phyloP scores from a whole-genome alignment of 2,113 vertebrate species.

The Sebastes fasciatus region DNA sequence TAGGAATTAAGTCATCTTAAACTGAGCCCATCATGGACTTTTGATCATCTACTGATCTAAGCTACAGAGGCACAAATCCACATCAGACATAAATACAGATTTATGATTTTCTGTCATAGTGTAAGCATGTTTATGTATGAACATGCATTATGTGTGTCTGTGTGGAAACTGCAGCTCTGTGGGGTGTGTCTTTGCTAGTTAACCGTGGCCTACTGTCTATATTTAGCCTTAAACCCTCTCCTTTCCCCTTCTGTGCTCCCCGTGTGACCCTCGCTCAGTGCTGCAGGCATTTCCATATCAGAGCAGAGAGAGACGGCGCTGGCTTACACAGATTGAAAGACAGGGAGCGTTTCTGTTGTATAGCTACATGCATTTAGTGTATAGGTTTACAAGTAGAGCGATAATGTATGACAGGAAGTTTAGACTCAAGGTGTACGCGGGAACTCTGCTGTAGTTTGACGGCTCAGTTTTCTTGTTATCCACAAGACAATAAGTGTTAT shows the following conservation, averaged over 20 bases:
- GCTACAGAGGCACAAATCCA: constrained; percentile 18
- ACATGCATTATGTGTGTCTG: constrained; percentile 25
- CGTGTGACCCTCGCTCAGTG: constrained; percentile 73
- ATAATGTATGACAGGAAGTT: constrained; percentile 8
- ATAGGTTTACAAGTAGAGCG: constrained; percentile 7
- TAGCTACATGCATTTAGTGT: constrained; percentile 25
- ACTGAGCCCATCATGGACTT: constrained; percentile 7
- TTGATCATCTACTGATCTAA: constrained; percentile 32
- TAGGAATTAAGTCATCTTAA: constrained; percentile 45
- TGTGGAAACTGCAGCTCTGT: constrained; percentile 60
- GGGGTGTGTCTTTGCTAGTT: constrained; percentile 78
- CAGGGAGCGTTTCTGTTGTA: constrained; percentile 33
- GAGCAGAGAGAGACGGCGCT: constrained; percentile 70
- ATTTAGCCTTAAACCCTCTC: constrained; percentile 81
- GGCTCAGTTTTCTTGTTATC: constrained; percentile 14
- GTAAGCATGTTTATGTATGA: constrained; percentile 29
- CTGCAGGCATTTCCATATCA: constrained; percentile 84
- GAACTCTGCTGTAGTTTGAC: neutral
- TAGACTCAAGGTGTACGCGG: neutral
- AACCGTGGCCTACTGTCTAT: constrained; percentile 82
- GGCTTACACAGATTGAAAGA: constrained; percentile 51
- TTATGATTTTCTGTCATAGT: constrained; percentile 21
- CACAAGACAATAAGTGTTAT: constrained; percentile 13
- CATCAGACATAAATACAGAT: constrained; percentile 5
- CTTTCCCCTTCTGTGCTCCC: constrained; percentile 59